A percentile compares a stretch with the other conserved stretches of the same genome.
These are phyloP conservation scores for Trachelus stipa DNA, from an alignment of 2,888 invertebrate genomes.

Conservation along the genomic window DNA sequence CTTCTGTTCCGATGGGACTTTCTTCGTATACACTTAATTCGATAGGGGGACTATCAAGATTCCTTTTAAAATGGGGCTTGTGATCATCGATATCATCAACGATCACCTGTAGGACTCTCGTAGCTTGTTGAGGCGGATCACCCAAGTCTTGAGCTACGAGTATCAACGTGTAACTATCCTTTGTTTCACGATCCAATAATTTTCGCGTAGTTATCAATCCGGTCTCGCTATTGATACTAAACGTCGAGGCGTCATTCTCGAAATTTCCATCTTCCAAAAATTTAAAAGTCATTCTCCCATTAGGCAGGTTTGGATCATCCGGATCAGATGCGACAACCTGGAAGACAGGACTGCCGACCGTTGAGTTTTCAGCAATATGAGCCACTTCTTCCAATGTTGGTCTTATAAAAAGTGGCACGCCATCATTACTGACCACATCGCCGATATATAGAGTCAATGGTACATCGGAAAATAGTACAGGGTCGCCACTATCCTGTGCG, in stretches of 20 bases:
- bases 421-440: constrained; percentile 84
- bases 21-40: constrained; percentile 77
- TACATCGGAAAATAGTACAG: constrained; percentile 73
- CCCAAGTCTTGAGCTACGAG: constrained; percentile 84
- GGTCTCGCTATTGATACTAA: constrained; percentile 67
- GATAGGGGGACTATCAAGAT: constrained; percentile 74
- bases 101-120: constrained; percentile 76
- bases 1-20: constrained; percentile 73
- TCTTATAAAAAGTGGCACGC: constrained; percentile 80
- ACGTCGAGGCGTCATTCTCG: constrained; percentile 59
- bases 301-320: constrained; percentile 80
- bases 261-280: constrained; percentile 76
- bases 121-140: constrained; percentile 80
- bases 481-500: constrained; percentile 78
- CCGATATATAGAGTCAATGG: constrained; percentile 78
- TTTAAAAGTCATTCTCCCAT: constrained; percentile 78
- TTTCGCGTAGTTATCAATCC: constrained; percentile 80
- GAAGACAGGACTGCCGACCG: constrained; percentile 79
- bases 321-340: constrained; percentile 83
- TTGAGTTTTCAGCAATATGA: constrained; percentile 79
- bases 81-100: constrained; percentile 85
- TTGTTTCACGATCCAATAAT: constrained; percentile 79
- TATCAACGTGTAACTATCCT: constrained; percentile 80
- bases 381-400: constrained; percentile 79
- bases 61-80: constrained; percentile 77